Evolutionary conservation across 2,113 vertebrate genomes (phyloP).

Genomic region (Ceuthmochares aereus): DNA sequence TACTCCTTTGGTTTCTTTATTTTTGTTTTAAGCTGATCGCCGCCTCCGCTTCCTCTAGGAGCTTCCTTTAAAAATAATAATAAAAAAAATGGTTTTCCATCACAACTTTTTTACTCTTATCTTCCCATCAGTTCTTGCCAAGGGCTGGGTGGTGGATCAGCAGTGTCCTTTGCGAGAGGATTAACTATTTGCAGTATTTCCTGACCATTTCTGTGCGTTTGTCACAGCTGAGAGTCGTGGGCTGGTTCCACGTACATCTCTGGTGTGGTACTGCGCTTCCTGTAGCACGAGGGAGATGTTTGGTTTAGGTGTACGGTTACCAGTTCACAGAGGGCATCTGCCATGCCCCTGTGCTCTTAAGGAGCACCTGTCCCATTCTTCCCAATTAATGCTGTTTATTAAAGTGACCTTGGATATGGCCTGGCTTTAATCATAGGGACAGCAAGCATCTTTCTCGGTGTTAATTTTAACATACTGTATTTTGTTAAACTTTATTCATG

Average conservation of each 20-base stretch:
- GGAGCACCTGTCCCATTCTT: neutral
- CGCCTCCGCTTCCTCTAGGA: neutral
- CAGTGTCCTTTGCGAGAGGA: neutral
- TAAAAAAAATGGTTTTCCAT: neutral
- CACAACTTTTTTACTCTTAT: neutral
- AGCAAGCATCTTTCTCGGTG: neutral
- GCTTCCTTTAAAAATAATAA: neutral
- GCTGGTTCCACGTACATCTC: neutral
- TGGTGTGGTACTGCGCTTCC: neutral
- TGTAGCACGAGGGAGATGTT: accelerated
- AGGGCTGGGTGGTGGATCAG: neutral
- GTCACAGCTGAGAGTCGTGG: neutral
- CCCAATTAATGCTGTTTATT: neutral
- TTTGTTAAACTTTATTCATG: neutral
- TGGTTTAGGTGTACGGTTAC: neutral
- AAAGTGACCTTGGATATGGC: neutral
- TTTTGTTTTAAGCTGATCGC: neutral
- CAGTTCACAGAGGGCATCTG: neutral
- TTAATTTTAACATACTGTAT: neutral
- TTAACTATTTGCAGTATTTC: neutral
- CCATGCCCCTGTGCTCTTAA: neutral
- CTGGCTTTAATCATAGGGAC: neutral
- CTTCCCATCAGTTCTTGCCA: neutral
- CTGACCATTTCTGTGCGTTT: neutral
- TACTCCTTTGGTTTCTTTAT: neutral